These are phyloP conservation scores for Onychomys torridus DNA, from an alignment of 2,797 vertebrate genomes.

Conservation along the genomic window DNA sequence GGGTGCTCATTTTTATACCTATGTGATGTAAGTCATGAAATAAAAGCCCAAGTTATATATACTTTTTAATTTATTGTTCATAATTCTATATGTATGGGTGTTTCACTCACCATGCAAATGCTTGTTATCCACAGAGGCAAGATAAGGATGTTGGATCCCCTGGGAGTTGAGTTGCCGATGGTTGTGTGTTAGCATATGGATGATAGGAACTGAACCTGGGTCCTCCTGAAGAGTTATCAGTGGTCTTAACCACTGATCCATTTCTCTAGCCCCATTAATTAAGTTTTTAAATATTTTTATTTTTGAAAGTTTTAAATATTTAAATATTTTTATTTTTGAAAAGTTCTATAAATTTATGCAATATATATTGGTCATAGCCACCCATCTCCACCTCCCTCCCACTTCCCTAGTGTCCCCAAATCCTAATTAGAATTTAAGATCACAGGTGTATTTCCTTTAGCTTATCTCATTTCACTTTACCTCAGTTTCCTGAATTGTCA, in stretches of 20 bases:
- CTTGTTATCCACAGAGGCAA: no score
- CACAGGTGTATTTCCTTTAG: background rate
- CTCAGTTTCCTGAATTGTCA: background rate
- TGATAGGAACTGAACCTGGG: background rate
- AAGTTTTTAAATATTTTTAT: background rate
- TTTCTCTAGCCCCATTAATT: background rate
- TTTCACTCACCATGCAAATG: background rate
- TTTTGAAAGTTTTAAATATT: no score
- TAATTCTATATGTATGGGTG: background rate
- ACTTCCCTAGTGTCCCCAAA: background rate
- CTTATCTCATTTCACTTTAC: background rate
- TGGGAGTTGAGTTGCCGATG: background rate
- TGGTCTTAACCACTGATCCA: background rate
- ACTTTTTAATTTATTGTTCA: background rate
- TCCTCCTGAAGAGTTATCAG: background rate
- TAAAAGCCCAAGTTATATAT: background rate
- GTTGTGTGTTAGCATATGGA: background rate
- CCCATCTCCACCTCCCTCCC: background rate
- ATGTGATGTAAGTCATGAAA: background rate
- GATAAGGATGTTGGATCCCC: background rate
- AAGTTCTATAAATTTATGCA: background rate
- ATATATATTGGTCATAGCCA: background rate
- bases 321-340: background rate
- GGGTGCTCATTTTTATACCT: background rate
- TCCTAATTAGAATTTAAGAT: background rate